These are phyloP conservation scores for Stomatorhinus walkeri DNA, from an alignment of 2,797 vertebrate genomes.

Conservation along the genomic window DNA sequence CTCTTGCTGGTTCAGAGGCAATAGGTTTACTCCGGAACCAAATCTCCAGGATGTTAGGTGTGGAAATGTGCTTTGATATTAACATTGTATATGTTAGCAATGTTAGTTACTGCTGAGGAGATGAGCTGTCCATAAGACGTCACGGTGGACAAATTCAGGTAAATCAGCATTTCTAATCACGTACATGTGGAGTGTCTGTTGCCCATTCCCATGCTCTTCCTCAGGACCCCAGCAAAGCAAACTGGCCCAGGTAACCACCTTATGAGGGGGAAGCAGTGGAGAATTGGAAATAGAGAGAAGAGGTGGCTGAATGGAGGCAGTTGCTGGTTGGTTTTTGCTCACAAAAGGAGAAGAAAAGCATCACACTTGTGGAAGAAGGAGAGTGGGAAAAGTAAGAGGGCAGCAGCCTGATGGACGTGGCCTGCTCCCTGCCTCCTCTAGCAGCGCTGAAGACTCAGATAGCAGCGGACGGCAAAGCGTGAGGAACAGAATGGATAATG, in stretches of 20 bases:
- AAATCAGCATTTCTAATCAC: background rate
- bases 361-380: background rate
- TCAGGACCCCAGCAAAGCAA: background rate
- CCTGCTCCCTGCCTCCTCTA: background rate
- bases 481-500: conserved; percentile 1
- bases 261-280: background rate
- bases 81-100: background rate
- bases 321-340: background rate
- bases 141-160: background rate
- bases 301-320: background rate
- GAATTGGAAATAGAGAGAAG: background rate
- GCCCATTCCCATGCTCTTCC: conserved; percentile 1
- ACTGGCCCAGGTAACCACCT: conserved; percentile 9
- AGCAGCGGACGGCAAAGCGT: background rate
- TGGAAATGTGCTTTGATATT: background rate
- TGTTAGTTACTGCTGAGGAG: background rate
- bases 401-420: background rate
- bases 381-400: background rate
- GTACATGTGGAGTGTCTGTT: background rate
- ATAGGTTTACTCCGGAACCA: background rate
- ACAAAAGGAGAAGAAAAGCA: conserved; percentile 3
- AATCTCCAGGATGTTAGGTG: background rate
- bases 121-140: background rate
- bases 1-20: background rate
- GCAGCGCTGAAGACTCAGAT: background rate